Conservation (phyloP, 2,888 invertebrate genomes). For the Lepetodrilus schrolli region DNA sequence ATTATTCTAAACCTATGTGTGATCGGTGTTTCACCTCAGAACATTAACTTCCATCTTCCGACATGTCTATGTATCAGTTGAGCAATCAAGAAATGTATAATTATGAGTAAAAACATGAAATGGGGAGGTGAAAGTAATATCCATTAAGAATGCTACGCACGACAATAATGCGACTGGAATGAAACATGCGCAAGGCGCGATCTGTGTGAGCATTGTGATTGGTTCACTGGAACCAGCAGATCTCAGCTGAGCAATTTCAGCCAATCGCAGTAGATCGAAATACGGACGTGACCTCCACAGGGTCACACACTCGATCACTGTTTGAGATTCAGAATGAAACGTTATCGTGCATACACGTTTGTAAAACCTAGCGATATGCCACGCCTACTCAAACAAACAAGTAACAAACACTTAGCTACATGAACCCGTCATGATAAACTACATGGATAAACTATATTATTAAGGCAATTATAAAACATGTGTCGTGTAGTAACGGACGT, state of each 20-base stretch:
- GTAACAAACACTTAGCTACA: not conserved
- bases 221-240: conserved; percentile 24
- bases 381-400: conserved; percentile 1
- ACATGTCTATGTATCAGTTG: not conserved
- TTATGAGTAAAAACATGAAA: not conserved
- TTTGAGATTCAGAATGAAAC: not conserved
- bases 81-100: not conserved
- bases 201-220: conserved; percentile 26
- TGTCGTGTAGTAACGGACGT: not conserved
- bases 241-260: conserved; percentile 37
- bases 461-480: not conserved
- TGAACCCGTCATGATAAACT: not conserved
- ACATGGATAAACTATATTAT: not conserved
- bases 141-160: conserved; percentile 20
- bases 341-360: conserved; percentile 8
- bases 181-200: conserved; percentile 19
- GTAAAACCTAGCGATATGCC: not conserved
- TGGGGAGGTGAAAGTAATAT: not conserved
- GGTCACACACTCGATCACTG: conserved; percentile 11
- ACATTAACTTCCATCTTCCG: not conserved
- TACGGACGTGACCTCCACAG: conserved; percentile 1
- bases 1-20: no score
- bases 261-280: conserved; percentile 31
- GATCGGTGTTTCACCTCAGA: no score
- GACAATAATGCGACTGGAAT: conserved; percentile 13